A percentile compares a stretch with the other conserved stretches of the same genome.
phyloP scores from a whole-genome alignment of 2,888 invertebrate species.

The Drosophila kokeensis region DNA sequence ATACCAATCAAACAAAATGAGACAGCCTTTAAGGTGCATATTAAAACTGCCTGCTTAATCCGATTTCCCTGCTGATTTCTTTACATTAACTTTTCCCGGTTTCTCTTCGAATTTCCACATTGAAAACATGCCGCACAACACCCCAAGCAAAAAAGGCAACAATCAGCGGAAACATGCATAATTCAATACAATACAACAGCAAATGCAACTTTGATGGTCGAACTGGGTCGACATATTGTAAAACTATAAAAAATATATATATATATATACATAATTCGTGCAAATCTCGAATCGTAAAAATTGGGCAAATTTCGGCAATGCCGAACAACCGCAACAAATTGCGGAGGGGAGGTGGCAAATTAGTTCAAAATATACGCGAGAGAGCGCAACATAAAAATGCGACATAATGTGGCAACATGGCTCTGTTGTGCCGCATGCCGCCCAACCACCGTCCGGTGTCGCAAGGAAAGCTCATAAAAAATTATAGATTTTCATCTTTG shows the following conservation, averaged over 20 bases:
- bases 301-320: conserved; percentile 63
- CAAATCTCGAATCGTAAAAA: conserved; percentile 77
- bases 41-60: neutral
- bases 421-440: conserved; percentile 4
- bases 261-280: conserved; percentile 68
- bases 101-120: neutral
- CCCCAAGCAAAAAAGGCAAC: conserved; percentile 11
- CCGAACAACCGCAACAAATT: conserved; percentile 74
- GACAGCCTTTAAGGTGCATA: neutral
- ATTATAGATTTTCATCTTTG: conserved; percentile 80
- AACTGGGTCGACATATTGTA: conserved; percentile 72
- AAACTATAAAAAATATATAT: conserved; percentile 68
- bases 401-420: conserved; percentile 69
- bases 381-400: conserved; percentile 67
- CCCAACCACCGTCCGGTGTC: conserved; percentile 37
- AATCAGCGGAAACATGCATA: conserved; percentile 27
- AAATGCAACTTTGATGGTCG: conserved; percentile 67
- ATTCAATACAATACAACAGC: conserved; percentile 44
- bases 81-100: neutral
- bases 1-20: neutral
- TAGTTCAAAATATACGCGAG: conserved; percentile 59
- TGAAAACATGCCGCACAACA: neutral
- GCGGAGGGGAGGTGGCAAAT: conserved; percentile 53
- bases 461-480: conserved; percentile 71
- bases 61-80: neutral